Evolutionary conservation across 2,113 vertebrate genomes (phyloP), one percentile per base, ranked within the genome.

Genomic region (Phaetusa simplex): DNA sequence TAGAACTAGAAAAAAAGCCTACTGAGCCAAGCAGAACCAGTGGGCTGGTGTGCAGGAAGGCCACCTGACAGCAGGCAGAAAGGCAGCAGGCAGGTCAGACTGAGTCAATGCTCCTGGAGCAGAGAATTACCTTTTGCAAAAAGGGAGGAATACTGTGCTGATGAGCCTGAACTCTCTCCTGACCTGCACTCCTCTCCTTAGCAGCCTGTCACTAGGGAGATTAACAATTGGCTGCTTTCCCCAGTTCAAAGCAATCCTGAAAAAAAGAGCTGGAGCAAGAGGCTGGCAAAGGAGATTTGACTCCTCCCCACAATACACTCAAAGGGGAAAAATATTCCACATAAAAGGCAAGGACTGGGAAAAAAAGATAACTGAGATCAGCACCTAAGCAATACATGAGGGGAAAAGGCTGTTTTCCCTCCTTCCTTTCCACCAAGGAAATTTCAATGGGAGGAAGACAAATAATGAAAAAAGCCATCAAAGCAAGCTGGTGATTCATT

Each of bases 401-500:
- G 62, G 86, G 71, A 87, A 95, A 94, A 58, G 71, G 74, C 87
- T 90, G 72, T 62, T 94, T 82, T 86, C 83, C 59, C 93, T 85
- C 81, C 76, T 95, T 93, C 77, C 62, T 80, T 82, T 90, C 77
- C 81, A 95, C 86, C 84, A 94, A 86, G 88, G 82, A 96, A 97
- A 94, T 86, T 84, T 96, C 95, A 92, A 88, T 64, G 69, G 93
- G 85, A 96, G 86, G 82, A 94, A 94, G 80, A 83, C 82, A 95
- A 97, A 96, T 92, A 95, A 95, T 53, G 85, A 90, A 95, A 96
- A 95, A 96, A 96, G 50, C 86, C 87, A 89, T 95, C 92, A 95
- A 97, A 97, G 96, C 93, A 81, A 87, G 87, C 62, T 86, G 67
- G 82, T 64, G 65, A 97, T 92, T 96, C 94, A 96, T 97, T 97